Conservation (phyloP, 2,113 vertebrate genomes). For the Lophochroa leadbeateri region DNA sequence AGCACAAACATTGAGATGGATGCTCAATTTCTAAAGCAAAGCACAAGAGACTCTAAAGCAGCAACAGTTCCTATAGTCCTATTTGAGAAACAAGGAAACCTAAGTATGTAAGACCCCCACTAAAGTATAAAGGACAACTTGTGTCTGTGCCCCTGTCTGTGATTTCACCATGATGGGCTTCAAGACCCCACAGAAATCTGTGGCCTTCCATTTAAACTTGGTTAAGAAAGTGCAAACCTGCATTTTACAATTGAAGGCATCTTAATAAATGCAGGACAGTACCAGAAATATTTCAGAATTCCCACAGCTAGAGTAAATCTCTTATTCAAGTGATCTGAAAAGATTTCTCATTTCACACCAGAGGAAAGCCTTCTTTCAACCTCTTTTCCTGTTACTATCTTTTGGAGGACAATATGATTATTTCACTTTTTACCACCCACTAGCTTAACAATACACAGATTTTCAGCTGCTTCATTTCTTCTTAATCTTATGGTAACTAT, state of each 20-base stretch:
- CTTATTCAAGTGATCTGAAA: neutral
- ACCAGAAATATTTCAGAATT: neutral
- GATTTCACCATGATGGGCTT: neutral
- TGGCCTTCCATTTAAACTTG: neutral
- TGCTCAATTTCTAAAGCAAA: neutral
- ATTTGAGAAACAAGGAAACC: neutral
- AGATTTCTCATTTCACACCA: neutral
- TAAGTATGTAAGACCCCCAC: neutral
- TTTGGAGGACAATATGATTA: neutral
- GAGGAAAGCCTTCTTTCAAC: neutral
- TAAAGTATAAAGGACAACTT: neutral
- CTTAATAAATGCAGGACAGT: neutral
- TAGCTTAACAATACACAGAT: neutral
- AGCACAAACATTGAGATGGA: neutral
- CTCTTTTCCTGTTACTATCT: neutral
- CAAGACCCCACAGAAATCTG: neutral
- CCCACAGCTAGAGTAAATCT: neutral
- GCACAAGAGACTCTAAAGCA: neutral
- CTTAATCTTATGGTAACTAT: neutral
- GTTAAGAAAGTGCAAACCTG: neutral
- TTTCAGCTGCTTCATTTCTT: neutral
- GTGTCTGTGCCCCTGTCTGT: neutral
- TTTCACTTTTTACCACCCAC: neutral
- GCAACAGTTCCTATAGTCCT: neutral
- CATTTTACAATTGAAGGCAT: neutral